phyloP scores from a whole-genome alignment of 1,140 invertebrate genomes.

The Halictus rubicundus region DNA sequence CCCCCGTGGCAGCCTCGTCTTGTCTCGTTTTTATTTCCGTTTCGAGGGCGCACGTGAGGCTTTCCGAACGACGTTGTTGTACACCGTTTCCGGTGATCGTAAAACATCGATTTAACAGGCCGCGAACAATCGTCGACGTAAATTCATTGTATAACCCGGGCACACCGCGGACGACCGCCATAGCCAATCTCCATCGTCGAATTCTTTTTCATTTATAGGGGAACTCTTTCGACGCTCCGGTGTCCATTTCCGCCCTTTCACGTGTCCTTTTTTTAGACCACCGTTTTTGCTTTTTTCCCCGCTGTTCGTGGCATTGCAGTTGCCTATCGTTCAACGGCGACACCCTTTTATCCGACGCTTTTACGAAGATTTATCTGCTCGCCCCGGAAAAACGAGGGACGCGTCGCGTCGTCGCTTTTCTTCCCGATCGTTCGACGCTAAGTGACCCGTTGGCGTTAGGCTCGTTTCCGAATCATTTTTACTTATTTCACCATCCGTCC shows the following conservation, averaged over 20 bases:
- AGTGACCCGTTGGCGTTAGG: too few relatives aligned
- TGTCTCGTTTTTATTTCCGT: neutral
- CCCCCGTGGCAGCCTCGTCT: neutral
- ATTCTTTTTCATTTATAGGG: neutral
- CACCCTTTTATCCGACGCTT: too few relatives aligned
- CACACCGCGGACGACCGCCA: too few relatives aligned
- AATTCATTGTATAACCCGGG: neutral
- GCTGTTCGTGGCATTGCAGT: too few relatives aligned
- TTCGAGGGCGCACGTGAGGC: neutral
- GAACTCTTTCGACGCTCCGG: neutral
- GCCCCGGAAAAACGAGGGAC: too few relatives aligned
- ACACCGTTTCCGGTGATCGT: constrained; percentile 3
- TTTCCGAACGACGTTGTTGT: neutral
- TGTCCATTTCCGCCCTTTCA: neutral
- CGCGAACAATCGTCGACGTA: neutral
- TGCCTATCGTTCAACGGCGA: too few relatives aligned
- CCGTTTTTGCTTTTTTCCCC: neutral
- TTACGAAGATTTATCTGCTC: too few relatives aligned
- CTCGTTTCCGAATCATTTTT: too few relatives aligned
- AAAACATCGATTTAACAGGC: constrained; percentile 25
- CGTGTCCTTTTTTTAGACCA: neutral
- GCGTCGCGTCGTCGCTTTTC: too few relatives aligned
- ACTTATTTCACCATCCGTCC: too few relatives aligned
- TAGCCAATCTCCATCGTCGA: neutral
- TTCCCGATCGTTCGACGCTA: too few relatives aligned